A percentile compares a stretch with the other conserved stretches of the same genome.
phyloP scores from a whole-genome alignment of 2,113 vertebrate species.

The Isurus oxyrinchus region DNA sequence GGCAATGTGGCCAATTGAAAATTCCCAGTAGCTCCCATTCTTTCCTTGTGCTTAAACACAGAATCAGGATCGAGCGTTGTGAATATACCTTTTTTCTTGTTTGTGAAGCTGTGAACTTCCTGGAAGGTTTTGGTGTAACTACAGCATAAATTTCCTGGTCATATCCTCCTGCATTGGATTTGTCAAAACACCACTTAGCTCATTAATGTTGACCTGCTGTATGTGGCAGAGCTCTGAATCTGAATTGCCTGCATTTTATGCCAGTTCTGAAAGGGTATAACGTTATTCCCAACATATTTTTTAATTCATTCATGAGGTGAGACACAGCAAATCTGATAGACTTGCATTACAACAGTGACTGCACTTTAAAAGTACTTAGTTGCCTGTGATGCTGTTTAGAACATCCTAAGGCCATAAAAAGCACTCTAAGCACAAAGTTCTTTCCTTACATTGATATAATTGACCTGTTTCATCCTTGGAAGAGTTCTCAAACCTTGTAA shows the following conservation, averaged over 20 bases:
- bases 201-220: background rate
- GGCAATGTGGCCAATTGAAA: background rate
- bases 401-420: too few relatives aligned
- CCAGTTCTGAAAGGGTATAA: background rate
- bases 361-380: too few relatives aligned
- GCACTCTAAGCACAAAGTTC: too few relatives aligned
- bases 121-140: background rate
- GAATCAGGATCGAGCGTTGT: background rate
- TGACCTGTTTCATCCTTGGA: background rate
- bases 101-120: background rate
- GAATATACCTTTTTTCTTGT: background rate
- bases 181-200: background rate
- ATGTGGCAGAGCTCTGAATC: background rate
- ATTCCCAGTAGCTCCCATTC: background rate
- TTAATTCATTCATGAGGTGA: background rate
- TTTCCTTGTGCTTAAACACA: background rate
- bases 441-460: background rate
- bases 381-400: too few relatives aligned
- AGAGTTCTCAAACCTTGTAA: background rate
- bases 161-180: background rate
- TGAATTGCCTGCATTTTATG: background rate
- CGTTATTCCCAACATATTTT: background rate
- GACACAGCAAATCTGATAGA: background rate
- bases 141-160: background rate
- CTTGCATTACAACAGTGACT: background rate